These are phyloP conservation scores for Heliconius ethilla DNA, from an alignment of 2,888 invertebrate genomes.

Conservation along the genomic window DNA sequence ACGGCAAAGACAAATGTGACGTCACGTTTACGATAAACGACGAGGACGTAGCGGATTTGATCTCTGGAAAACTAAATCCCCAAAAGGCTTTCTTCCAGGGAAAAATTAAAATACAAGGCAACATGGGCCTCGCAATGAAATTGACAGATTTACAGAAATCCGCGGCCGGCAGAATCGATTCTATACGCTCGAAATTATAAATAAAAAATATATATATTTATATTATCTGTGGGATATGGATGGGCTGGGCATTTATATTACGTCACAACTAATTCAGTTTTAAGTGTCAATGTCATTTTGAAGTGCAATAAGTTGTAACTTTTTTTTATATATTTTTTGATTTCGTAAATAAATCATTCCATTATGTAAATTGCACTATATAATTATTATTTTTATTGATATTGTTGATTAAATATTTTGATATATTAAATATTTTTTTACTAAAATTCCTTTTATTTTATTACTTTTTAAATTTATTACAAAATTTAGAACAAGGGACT, in stretches of 20 bases:
- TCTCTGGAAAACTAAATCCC: constrained; percentile 95
- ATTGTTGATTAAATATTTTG: constrained; percentile 45
- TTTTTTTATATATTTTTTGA: constrained; percentile 31
- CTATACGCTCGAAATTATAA: constrained; percentile 89
- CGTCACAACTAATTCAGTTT: constrained; percentile 21
- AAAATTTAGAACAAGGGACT: not conserved
- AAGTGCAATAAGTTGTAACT: constrained; percentile 31
- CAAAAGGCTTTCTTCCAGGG: constrained; percentile 98
- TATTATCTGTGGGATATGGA: constrained; percentile 50
- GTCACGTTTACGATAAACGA: constrained; percentile 95
- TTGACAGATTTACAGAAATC: constrained; percentile 90
- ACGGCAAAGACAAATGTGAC: constrained; percentile 92
- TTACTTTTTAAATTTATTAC: not conserved
- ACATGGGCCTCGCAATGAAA: constrained; percentile 98
- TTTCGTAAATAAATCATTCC: constrained; percentile 43
- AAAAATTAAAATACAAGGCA: constrained; percentile 97
- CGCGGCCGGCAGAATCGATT: constrained; percentile 87
- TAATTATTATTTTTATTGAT: constrained; percentile 25
- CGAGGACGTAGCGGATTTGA: constrained; percentile 92
- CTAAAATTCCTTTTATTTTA: constrained; percentile 24
- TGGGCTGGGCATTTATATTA: constrained; percentile 50
- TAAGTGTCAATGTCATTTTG: constrained; percentile 20
- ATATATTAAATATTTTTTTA: constrained; percentile 44
- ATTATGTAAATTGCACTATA: constrained; percentile 41
- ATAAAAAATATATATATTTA: constrained; percentile 22